Conservation (phyloP, 1,140 invertebrate species). For the Armadillidium nasatum region DNA sequence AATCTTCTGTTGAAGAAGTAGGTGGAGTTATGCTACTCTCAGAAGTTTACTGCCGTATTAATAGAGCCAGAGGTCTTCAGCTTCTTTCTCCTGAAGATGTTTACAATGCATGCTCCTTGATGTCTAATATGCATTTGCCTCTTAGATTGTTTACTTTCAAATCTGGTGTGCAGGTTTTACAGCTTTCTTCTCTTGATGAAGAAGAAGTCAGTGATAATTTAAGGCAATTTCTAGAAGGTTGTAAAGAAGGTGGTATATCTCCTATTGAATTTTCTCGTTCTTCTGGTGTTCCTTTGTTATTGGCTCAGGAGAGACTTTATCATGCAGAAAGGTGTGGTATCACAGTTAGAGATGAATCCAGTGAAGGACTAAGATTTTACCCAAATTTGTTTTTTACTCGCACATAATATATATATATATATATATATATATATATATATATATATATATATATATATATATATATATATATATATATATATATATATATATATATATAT, state of each 20-base stretch:
- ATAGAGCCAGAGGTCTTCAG: conserved; percentile 80
- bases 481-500: too few species aligned
- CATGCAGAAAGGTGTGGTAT: conserved; percentile 18
- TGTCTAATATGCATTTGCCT: conserved; percentile 57
- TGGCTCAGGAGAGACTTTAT: conserved; percentile 25
- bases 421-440: neutral
- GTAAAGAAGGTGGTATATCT: conserved; percentile 23
- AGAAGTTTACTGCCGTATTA: conserved; percentile 94
- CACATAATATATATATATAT: neutral
- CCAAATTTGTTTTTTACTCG: conserved; percentile 26
- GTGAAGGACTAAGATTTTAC: conserved; percentile 24
- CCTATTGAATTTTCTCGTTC: conserved; percentile 22
- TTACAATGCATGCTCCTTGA: conserved; percentile 72
- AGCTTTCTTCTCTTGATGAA: conserved; percentile 65
- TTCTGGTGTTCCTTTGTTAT: conserved; percentile 18
- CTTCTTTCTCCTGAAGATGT: conserved; percentile 91
- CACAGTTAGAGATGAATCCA: conserved; percentile 29
- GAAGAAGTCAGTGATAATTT: conserved; percentile 56
- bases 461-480: too few species aligned
- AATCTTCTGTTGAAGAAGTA: conserved; percentile 76
- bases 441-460: neutral
- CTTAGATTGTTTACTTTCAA: conserved; percentile 74
- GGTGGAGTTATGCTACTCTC: conserved; percentile 94
- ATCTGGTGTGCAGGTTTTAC: conserved; percentile 84
- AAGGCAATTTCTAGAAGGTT: neutral